phyloP scores from a whole-genome alignment of 2,888 invertebrate species.

The Agonopterix subpropinquella region DNA sequence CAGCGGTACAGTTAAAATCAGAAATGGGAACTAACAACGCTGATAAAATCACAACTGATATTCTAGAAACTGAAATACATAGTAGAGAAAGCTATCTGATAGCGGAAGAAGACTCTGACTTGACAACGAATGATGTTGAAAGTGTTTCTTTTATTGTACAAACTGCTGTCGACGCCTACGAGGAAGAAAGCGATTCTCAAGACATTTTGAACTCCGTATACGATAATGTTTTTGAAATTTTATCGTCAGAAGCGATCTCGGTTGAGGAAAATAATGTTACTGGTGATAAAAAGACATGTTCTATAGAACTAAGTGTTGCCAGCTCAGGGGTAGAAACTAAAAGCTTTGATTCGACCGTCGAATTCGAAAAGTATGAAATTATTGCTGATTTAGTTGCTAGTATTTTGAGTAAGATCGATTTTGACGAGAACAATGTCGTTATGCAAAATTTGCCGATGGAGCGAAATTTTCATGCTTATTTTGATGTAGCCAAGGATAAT shows the following conservation, averaged over 20 bases:
- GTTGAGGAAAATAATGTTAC: constrained; percentile 7
- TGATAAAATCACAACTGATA: constrained; percentile 7
- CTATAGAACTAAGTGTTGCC: constrained; percentile 23
- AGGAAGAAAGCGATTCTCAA: constrained; percentile 7
- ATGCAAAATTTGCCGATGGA: constrained; percentile 8
- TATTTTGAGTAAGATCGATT: constrained; percentile 40
- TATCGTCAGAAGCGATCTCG: constrained; percentile 5
- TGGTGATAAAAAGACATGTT: background rate
- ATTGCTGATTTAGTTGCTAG: constrained; percentile 42
- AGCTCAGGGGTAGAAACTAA: constrained; percentile 31
- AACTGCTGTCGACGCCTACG: constrained; percentile 20
- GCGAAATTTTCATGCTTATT: constrained; percentile 3
- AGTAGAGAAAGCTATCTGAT: constrained; percentile 7
- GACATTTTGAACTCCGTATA: constrained; percentile 13
- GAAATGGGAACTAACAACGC: constrained; percentile 12
- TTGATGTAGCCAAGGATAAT: background rate
- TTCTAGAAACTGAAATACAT: constrained; percentile 8
- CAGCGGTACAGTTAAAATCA: constrained; percentile 15
- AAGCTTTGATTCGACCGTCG: constrained; percentile 57
- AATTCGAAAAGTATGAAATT: constrained; percentile 60
- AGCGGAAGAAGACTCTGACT: constrained; percentile 14
- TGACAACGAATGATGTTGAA: constrained; percentile 10
- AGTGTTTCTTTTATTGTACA: constrained; percentile 8
- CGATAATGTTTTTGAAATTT: constrained; percentile 14
- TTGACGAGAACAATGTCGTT: constrained; percentile 10